Conservation (phyloP, 2,888 invertebrate species). For the Drosophila fulvimacula region DNA sequence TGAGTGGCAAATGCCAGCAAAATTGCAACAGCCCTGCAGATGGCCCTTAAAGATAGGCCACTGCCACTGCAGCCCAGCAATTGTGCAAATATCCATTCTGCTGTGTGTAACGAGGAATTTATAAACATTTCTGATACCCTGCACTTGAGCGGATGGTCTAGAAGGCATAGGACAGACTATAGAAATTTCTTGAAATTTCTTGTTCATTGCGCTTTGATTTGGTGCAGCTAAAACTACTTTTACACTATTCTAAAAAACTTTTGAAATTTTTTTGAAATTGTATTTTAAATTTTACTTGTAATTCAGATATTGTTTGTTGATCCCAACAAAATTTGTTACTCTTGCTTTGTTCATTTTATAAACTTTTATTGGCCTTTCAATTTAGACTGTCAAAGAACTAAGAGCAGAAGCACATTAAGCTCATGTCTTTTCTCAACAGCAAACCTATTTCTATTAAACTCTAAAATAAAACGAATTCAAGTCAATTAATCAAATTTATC, state of each 20-base stretch:
- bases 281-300: background rate
- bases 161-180: fast-evolving
- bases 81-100: conserved; percentile 8
- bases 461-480: background rate
- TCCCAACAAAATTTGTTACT: background rate
- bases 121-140: conserved; percentile 7
- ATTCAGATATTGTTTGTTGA: too few relatives aligned
- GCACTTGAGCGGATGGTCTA: background rate
- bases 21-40: conserved; percentile 14
- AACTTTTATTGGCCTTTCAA: background rate
- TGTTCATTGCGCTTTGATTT: too few relatives aligned
- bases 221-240: background rate
- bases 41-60: conserved; percentile 12
- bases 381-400: background rate
- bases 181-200: background rate
- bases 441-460: background rate
- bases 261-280: too few relatives aligned
- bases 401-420: too few relatives aligned
- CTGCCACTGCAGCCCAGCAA: background rate
- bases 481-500: background rate
- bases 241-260: background rate
- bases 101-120: conserved; percentile 3
- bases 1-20: conserved; percentile 19
- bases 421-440: background rate
- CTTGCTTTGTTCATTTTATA: background rate